A percentile compares a stretch with the other conserved stretches of the same genome.
phyloP scores from a whole-genome alignment of 2,888 invertebrate genomes.

The Noctua comes region DNA sequence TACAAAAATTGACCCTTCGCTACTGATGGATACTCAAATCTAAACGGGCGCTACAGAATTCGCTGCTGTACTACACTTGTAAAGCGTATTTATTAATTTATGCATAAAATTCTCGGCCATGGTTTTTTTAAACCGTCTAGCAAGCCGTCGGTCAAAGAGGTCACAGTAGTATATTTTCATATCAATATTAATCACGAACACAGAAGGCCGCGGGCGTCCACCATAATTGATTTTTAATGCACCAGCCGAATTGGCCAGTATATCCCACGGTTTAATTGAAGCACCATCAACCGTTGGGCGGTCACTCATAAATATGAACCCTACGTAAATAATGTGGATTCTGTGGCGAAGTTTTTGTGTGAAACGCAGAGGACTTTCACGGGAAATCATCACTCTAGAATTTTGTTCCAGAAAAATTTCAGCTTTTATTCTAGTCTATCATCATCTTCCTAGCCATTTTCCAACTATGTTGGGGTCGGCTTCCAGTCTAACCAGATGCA shows the following conservation, averaged over 20 bases:
- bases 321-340: conserved; percentile 53
- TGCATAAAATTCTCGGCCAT: not conserved
- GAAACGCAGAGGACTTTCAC: not conserved
- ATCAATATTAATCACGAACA: conserved; percentile 61
- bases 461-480: no score
- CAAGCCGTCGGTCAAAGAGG: conserved; percentile 43
- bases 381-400: not conserved
- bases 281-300: conserved; percentile 45
- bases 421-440: not conserved
- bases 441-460: no score
- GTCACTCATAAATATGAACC: conserved; percentile 45
- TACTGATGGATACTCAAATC: not conserved
- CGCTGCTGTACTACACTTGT: not conserved
- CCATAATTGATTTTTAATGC: conserved; percentile 69
- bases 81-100: not conserved
- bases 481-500: no score
- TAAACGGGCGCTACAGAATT: not conserved
- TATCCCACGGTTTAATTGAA: conserved; percentile 59
- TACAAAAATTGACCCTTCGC: no score
- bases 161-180: conserved; percentile 57
- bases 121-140: conserved; percentile 26
- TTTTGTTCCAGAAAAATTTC: not conserved
- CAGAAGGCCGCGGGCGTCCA: conserved; percentile 50
- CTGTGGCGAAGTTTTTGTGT: not conserved
- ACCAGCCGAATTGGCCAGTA: conserved; percentile 51